These are phyloP conservation scores for Clepsis dumicolana DNA, from an alignment of 2,888 invertebrate genomes.

Conservation along the genomic window DNA sequence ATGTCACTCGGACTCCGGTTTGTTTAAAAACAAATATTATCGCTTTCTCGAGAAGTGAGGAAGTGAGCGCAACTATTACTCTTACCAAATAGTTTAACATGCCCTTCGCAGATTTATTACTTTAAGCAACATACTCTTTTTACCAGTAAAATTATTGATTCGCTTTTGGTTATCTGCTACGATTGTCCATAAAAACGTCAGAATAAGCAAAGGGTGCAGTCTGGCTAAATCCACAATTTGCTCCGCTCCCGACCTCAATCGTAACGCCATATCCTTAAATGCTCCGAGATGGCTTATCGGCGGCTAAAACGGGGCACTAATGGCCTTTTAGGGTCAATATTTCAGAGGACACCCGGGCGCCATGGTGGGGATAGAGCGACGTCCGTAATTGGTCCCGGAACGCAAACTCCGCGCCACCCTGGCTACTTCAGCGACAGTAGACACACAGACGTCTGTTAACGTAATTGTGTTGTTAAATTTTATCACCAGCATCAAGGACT, in stretches of 20 bases:
- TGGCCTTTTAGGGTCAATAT: conserved; percentile 79
- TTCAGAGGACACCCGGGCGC: conserved; percentile 65
- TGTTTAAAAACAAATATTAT: conserved; percentile 10
- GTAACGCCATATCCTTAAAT: conserved; percentile 66
- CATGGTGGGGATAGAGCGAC: conserved; percentile 53
- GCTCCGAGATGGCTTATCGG: conserved; percentile 73
- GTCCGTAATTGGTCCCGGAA: conserved; percentile 72
- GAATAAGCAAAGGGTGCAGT: not conserved
- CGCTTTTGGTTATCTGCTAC: too few species aligned
- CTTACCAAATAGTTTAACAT: not conserved
- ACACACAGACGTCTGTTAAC: conserved; percentile 47
- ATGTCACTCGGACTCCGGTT: conserved; percentile 14
- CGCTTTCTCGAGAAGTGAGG: conserved; percentile 5
- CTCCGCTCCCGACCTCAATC: conserved; percentile 56
- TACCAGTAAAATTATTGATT: too few species aligned
- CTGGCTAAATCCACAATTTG: conserved; percentile 41
- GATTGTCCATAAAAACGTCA: too few species aligned
- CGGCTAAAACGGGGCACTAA: conserved; percentile 72
- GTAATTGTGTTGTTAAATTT: conserved; percentile 47
- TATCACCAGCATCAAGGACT: conserved; percentile 42
- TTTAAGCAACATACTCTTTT: too few species aligned
- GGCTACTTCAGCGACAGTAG: conserved; percentile 41
- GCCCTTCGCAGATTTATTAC: too few species aligned
- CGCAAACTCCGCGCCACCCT: conserved; percentile 46
- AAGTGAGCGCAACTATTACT: conserved; percentile 14